Conservation (phyloP, 2,797 vertebrate genomes). For the Myripristis murdjan region DNA sequence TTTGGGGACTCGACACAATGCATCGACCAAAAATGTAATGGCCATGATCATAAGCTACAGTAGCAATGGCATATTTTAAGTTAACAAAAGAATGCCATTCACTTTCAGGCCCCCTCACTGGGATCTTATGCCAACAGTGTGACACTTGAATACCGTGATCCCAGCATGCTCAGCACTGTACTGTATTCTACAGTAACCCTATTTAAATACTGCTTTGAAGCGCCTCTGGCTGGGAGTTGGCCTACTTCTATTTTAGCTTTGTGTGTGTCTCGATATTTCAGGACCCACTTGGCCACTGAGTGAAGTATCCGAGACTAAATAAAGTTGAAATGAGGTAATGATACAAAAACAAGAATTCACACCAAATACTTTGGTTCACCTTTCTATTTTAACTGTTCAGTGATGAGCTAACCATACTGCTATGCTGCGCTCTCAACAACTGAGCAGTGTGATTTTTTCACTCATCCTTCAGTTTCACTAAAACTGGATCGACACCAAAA, state of each 20-base stretch:
- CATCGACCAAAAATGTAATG: not conserved
- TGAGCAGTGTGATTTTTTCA: too few relatives aligned
- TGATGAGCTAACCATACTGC: too few relatives aligned
- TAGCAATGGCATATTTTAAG: not conserved
- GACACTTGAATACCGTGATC: conserved; percentile 28
- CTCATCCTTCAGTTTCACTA: too few relatives aligned
- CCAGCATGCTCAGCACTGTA: conserved; percentile 30
- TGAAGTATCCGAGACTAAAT: not conserved
- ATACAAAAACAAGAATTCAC: not conserved
- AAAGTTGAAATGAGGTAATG: not conserved
- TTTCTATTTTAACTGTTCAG: not conserved
- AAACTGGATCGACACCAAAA: too few relatives aligned
- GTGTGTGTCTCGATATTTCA: not conserved
- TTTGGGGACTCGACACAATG: not conserved
- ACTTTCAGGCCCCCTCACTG: not conserved
- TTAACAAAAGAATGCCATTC: conserved; percentile 4
- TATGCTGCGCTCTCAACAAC: not conserved
- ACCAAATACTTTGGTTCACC: not conserved
- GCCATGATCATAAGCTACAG: not conserved
- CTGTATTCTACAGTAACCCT: conserved; percentile 26
- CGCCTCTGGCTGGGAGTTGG: conserved; percentile 33
- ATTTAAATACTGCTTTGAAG: conserved; percentile 39
- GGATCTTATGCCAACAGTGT: conserved; percentile 15
- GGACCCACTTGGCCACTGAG: not conserved
- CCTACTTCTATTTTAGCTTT: conserved; percentile 32